Base-by-base conservation (phyloP, 1,140 invertebrate species). In the Thaumetopoea pityocampa region DNA sequence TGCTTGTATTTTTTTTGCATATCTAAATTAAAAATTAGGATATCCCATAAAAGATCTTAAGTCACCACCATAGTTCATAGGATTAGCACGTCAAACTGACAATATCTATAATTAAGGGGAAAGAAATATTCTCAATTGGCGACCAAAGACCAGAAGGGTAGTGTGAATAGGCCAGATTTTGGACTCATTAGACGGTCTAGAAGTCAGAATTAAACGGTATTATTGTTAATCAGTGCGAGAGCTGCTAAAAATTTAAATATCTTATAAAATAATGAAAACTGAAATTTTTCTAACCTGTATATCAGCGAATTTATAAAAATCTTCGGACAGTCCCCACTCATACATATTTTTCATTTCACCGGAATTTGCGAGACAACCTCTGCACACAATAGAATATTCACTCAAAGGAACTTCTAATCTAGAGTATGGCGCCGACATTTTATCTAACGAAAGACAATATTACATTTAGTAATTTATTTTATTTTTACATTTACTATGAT, bases 261-360 rank as follows among this genome's bases (percentile, higher is more conserved):
- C 5, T 28, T 26, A 20, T 19, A 11, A 16, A 28, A 26, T 14
- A 9, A n/a, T n/a, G n/a, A n/a, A n/a, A n/a, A n/a, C n/a, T n/a
- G n/a, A n/a, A n/a, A n/a, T n/a, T n/a, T n/a, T n/a, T n/a, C 22
- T 7, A 16, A 71, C 79, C 65, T 67, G 50, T 14, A 77, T 53
- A 34, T 68, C 61, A 2, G 73, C 74, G 11, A 61, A 47, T 17
- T 44, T 65, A n/a, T 42, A 61, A 32, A 73, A 83, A 32, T 77
- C 72, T 1, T 71, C 64, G 4, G 43, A 15, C 1, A 80, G 34
- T 0, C 68, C 72, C 67, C 68, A 71, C 36, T 79, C 67, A 3
- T 55, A 33, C 58, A 83, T 80, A 28, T 79, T 71, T 37, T 83
- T 80, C 68, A 83, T 74, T 47, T 70, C 62, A 0, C 64, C 61